A percentile compares a stretch with the other conserved stretches of the same genome.
Conservation (phyloP, 2,113 vertebrate species). For the Lepidothrix coronata region DNA sequence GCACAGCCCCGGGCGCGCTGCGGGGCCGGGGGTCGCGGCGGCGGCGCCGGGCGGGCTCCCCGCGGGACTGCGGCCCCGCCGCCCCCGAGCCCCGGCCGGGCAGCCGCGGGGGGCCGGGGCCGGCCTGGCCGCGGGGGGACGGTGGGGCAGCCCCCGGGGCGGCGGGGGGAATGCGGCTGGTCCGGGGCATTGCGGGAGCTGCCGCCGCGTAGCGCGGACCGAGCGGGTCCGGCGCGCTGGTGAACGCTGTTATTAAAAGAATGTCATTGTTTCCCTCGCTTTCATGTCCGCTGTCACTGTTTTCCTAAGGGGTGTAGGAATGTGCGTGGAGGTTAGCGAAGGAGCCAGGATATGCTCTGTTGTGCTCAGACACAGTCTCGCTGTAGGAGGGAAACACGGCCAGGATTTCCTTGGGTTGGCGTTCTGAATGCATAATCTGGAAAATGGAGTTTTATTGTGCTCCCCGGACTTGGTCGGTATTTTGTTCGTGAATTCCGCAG, state of each 20-base stretch:
- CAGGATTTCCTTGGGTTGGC: slow-evolving; percentile 20
- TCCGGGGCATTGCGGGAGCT: background rate
- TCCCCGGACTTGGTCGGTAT: background rate
- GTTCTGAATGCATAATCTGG: background rate
- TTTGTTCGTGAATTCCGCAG: background rate
- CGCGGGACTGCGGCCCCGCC: too few relatives aligned
- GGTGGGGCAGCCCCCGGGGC: rapidly evolving
- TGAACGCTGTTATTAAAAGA: background rate
- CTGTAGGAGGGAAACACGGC: background rate
- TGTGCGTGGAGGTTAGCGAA: slow-evolving; percentile 4
- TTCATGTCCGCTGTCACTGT: slow-evolving; percentile 42
- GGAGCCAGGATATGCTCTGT: background rate
- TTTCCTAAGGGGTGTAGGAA: slow-evolving; percentile 69
- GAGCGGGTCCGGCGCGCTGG: background rate
- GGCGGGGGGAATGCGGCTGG: background rate
- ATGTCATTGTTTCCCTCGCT: slow-evolving; percentile 46
- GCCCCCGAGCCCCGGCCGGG: too few relatives aligned
- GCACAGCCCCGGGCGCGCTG: background rate
- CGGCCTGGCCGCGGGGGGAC: background rate
- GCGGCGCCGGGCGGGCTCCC: too few relatives aligned
- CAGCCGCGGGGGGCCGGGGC: background rate
- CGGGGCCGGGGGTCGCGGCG: too few relatives aligned
- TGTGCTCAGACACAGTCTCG: background rate
- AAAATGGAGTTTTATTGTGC: slow-evolving; percentile 34
- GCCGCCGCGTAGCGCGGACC: background rate